phyloP scores from a whole-genome alignment of 1,140 invertebrate species.

The Prorops nasuta region DNA sequence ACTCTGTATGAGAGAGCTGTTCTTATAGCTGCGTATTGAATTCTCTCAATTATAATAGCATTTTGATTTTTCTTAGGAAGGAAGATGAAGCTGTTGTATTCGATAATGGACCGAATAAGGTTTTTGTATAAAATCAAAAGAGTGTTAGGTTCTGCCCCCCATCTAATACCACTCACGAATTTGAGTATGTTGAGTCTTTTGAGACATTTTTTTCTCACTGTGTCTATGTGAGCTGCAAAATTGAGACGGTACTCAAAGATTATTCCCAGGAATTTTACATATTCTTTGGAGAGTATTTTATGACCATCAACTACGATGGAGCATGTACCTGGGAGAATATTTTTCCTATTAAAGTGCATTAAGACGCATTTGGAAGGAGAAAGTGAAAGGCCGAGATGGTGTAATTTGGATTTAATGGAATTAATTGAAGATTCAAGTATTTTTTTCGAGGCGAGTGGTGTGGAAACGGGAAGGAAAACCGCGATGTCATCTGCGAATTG shows the following conservation, averaged over 20 bases:
- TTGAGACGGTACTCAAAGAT: conserved; percentile 7
- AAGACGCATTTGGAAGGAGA: conserved; percentile 4
- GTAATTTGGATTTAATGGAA: conserved; percentile 1
- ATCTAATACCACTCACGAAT: background rate
- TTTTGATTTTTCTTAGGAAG: background rate
- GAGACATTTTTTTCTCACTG: background rate
- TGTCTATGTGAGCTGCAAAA: conserved; percentile 4
- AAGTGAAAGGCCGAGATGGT: background rate
- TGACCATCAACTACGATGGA: conserved; percentile 2
- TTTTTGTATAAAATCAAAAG: conserved; percentile 2
- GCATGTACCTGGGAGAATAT: background rate
- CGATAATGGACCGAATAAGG: conserved; percentile 2
- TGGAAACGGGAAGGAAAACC: background rate
- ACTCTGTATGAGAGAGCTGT: background rate
- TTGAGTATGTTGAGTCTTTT: conserved; percentile 7
- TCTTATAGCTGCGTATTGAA: conserved; percentile 11
- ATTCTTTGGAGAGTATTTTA: background rate
- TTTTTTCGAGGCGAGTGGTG: background rate
- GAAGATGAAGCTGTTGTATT: background rate
- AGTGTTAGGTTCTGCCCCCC: background rate
- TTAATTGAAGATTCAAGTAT: conserved; percentile 7
- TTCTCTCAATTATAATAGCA: background rate
- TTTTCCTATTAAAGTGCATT: conserved; percentile 12
- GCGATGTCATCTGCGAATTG: conserved; percentile 15
- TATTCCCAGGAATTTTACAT: conserved; percentile 8